These are phyloP conservation scores for Metopia argyrocephala DNA, from an alignment of 2,888 invertebrate genomes.

Conservation along the genomic window DNA sequence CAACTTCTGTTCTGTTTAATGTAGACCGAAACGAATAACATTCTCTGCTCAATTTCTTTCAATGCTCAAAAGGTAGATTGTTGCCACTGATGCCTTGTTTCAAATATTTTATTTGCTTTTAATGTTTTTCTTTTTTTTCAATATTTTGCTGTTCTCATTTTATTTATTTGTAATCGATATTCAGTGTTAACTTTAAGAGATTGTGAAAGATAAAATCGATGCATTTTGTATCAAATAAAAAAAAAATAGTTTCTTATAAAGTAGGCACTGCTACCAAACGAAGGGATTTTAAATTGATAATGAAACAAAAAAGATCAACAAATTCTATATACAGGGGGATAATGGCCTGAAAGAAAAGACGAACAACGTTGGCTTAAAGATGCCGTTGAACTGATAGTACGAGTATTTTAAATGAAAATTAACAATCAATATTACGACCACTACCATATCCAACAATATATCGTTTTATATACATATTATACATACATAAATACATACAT, in stretches of 20 bases:
- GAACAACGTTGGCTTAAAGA: conserved; percentile 33
- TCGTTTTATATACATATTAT: not conserved
- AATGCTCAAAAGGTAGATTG: not conserved
- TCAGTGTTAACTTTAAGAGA: conserved; percentile 62
- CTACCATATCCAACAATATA: not conserved
- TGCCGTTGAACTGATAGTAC: conserved; percentile 56
- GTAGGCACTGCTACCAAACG: not conserved
- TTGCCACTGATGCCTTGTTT: not conserved
- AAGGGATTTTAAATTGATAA: conserved; percentile 35
- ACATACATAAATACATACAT: not conserved
- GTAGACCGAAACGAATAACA: conserved; percentile 27
- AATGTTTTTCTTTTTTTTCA: conserved; percentile 1
- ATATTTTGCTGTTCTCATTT: not conserved
- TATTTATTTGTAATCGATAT: conserved; percentile 59
- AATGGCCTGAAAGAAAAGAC: not conserved
- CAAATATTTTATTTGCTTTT: conserved; percentile 14
- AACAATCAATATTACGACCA: conserved; percentile 56
- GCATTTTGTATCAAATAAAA: not conserved
- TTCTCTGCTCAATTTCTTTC: not conserved
- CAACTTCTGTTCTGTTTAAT: conserved; percentile 65
- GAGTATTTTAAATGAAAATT: conserved; percentile 42
- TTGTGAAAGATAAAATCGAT: conserved; percentile 52
- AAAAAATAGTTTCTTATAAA: conserved; percentile 3
- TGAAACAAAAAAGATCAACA: conserved; percentile 28
- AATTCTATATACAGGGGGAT: conserved; percentile 12